Percentiles rank a stretch among this genome's conserved stretches.
These are phyloP conservation scores for Oceanodroma tethys DNA, from an alignment of 2,113 vertebrate species.

Conservation along the genomic window DNA sequence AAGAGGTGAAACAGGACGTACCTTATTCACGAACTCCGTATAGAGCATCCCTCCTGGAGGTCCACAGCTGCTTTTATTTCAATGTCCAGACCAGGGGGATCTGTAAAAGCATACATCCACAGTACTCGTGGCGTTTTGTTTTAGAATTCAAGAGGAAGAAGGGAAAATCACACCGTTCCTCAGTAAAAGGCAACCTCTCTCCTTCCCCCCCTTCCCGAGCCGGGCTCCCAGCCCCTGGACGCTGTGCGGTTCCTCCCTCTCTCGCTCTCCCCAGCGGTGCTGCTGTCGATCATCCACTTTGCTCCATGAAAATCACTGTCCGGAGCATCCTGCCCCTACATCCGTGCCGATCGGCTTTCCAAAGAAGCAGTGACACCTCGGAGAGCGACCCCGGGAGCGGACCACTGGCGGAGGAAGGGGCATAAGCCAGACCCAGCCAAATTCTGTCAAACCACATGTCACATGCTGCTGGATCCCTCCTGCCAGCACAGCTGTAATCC, in stretches of 20 bases:
- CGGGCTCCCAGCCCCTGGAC: no score
- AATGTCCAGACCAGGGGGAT: not conserved
- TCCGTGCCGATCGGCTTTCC: not conserved
- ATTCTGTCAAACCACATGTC: conserved; percentile 28
- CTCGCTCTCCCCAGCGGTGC: no score
- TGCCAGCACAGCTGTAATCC: not conserved
- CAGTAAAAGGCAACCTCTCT: not conserved
- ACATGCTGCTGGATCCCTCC: not conserved
- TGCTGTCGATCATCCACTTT: no score
- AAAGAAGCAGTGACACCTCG: not conserved
- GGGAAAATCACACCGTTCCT: not conserved
- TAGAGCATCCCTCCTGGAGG: not conserved
- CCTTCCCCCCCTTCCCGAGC: not conserved
- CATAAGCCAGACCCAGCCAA: not conserved
- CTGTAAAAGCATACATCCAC: conserved; percentile 1
- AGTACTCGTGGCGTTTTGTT: not conserved
- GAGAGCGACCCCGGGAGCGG: not conserved
- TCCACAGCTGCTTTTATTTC: not conserved
- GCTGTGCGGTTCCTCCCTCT: no score
- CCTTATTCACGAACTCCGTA: not conserved
- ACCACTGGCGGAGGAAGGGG: not conserved
- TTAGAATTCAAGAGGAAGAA: not conserved
- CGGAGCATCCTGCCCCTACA: no score
- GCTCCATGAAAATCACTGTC: no score
- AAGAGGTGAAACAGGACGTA: not conserved